These are phyloP conservation scores for Callimorpha dominula DNA, from an alignment of 2,888 invertebrate species.

Conservation along the genomic window DNA sequence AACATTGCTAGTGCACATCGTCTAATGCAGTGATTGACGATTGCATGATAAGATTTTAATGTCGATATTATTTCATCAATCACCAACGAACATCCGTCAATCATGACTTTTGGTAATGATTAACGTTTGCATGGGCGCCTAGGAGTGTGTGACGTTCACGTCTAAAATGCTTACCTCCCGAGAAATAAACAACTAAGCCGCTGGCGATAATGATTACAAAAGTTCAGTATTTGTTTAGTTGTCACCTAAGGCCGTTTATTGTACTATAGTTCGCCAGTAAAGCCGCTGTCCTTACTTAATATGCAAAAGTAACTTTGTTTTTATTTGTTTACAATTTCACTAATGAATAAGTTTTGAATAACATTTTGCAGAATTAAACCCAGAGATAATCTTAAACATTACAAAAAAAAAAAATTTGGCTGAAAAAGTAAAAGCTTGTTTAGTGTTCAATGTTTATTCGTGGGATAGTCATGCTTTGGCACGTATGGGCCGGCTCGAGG, in stretches of 20 bases:
- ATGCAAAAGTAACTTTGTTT: slow-evolving; percentile 4
- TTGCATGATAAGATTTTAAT: too few species aligned
- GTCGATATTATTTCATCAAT: too few species aligned
- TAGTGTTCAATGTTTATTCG: too few species aligned
- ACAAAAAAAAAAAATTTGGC: not conserved
- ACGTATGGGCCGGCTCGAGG: too few species aligned
- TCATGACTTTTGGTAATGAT: too few species aligned
- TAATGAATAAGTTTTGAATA: slow-evolving; percentile 17
- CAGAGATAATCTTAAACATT: not conserved
- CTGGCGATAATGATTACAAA: not conserved
- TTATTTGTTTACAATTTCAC: slow-evolving; percentile 4
- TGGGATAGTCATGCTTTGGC: too few species aligned
- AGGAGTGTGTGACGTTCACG: too few species aligned
- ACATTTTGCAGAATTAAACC: not conserved
- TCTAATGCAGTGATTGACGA: too few species aligned
- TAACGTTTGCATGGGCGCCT: too few species aligned
- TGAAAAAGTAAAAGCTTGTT: too few species aligned
- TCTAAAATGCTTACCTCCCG: not conserved
- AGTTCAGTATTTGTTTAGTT: slow-evolving; percentile 5
- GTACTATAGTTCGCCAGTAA: not conserved
- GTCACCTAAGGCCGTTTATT: not conserved
- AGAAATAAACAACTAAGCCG: not conserved
- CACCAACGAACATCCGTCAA: too few species aligned
- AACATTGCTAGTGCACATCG: too few species aligned
- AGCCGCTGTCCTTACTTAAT: not conserved